Conservation (phyloP, 2,888 invertebrate species). For the Orchestes rusci region DNA sequence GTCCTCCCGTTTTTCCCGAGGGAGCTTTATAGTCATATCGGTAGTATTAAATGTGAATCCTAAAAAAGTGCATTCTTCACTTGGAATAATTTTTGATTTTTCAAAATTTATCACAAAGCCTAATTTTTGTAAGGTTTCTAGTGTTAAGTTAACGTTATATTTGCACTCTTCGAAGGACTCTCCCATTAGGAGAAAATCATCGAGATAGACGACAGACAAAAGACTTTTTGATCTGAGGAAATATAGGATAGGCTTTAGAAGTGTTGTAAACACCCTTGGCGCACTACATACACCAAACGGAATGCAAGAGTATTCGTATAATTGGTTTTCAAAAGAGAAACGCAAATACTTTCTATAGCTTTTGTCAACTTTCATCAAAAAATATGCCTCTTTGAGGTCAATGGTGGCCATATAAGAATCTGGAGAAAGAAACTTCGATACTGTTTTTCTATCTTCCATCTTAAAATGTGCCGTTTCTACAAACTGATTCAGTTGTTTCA, state of each 20-base stretch:
- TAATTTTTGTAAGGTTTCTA: conserved; percentile 4
- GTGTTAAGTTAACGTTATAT: conserved; percentile 14
- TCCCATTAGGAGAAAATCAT: conserved; percentile 26
- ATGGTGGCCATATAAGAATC: conserved; percentile 10
- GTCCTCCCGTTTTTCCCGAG: conserved; percentile 11
- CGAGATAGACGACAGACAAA: conserved; percentile 26
- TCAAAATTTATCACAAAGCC: conserved; percentile 24
- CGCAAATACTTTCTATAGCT: conserved; percentile 26
- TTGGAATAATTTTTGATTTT: conserved; percentile 17
- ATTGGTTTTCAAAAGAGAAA: conserved; percentile 24
- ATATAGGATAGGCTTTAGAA: conserved; percentile 26
- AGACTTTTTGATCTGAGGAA: conserved; percentile 21
- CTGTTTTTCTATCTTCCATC: conserved; percentile 4
- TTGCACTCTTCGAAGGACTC: conserved; percentile 15
- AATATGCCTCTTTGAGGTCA: conserved; percentile 8
- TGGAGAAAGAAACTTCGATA: neutral
- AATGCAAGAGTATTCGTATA: conserved; percentile 17
- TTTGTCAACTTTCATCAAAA: conserved; percentile 1
- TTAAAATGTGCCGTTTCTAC: conserved; percentile 3
- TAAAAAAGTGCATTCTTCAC: conserved; percentile 20
- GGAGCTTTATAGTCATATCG: conserved; percentile 9
- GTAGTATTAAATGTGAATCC: conserved; percentile 18
- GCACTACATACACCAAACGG: conserved; percentile 27
- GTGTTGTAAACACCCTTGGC: conserved; percentile 30
- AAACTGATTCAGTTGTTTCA: conserved; percentile 4